Evolutionary conservation across 2,797 vertebrate genomes (phyloP).

Genomic region (Dicrostonyx torquatus): DNA sequence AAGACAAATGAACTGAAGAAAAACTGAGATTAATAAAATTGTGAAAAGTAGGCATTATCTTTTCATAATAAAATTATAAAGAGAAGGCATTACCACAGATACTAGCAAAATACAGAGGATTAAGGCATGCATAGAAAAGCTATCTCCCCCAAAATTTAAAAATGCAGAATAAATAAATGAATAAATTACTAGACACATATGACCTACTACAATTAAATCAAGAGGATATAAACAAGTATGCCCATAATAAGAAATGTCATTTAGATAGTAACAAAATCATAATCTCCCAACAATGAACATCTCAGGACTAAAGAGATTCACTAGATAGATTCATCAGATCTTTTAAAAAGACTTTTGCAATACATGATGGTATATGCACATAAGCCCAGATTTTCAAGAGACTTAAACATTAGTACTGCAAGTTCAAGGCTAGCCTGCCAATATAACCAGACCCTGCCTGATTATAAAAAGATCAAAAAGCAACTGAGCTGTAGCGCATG

Average conservation of each 20-base stretch:
- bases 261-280: not conserved
- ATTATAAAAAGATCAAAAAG: not conserved
- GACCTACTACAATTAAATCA: not conserved
- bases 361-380: not conserved
- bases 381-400: not conserved
- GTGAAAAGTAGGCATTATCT: not conserved
- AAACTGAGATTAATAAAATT: not conserved
- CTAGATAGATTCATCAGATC: too few species aligned
- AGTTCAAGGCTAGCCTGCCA: not conserved
- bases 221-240: not conserved
- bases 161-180: not conserved
- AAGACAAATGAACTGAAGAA: not conserved
- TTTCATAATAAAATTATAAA: not conserved
- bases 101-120: not conserved
- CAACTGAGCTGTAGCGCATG: not conserved
- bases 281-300: not conserved
- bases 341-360: not conserved
- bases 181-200: not conserved
- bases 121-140: not conserved
- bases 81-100: not conserved
- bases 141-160: not conserved
- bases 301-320: not conserved
- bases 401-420: not conserved
- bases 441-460: not conserved
- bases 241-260: not conserved